These are phyloP conservation scores for Oryzias curvinotus DNA, from an alignment of 2,113 vertebrate genomes.

Conservation along the genomic window DNA sequence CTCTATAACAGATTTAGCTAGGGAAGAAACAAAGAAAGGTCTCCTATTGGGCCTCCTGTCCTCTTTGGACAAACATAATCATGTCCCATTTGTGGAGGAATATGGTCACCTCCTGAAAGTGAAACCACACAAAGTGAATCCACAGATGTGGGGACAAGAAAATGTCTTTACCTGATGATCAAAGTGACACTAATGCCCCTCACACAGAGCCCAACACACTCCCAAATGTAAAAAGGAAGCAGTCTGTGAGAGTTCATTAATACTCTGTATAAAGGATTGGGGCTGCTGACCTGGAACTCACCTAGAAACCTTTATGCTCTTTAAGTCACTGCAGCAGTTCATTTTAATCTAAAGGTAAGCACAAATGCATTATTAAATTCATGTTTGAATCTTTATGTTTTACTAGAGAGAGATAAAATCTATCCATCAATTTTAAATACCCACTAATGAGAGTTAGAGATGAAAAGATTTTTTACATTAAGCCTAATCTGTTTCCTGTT, in stretches of 20 bases:
- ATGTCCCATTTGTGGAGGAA: too few relatives aligned
- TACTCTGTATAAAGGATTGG: slow-evolving; percentile 8
- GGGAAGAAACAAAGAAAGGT: too few relatives aligned
- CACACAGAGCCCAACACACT: not conserved
- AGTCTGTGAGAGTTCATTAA: slow-evolving; percentile 14
- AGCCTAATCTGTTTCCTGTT: too few relatives aligned
- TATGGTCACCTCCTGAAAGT: not conserved
- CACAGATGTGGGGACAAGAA: not conserved
- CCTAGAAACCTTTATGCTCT: not conserved
- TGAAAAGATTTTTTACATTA: too few relatives aligned
- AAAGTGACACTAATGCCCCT: not conserved
- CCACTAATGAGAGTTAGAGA: too few relatives aligned
- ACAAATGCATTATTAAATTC: slow-evolving; percentile 2
- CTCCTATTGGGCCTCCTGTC: too few relatives aligned
- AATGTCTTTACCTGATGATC: not conserved
- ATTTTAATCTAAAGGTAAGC: too few relatives aligned
- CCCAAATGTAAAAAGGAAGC: not conserved
- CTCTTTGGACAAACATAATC: too few relatives aligned
- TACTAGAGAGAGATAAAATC: not conserved
- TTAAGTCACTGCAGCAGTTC: not conserved
- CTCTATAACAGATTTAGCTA: too few relatives aligned
- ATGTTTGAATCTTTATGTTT: slow-evolving; percentile 21
- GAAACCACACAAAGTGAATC: not conserved
- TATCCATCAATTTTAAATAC: too few relatives aligned
- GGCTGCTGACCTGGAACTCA: slow-evolving; percentile 25